Evolutionary conservation across 2,113 vertebrate genomes (phyloP), one percentile per base, ranked within the genome.

Genomic region (Calyptommatus sinebrachiatus): DNA sequence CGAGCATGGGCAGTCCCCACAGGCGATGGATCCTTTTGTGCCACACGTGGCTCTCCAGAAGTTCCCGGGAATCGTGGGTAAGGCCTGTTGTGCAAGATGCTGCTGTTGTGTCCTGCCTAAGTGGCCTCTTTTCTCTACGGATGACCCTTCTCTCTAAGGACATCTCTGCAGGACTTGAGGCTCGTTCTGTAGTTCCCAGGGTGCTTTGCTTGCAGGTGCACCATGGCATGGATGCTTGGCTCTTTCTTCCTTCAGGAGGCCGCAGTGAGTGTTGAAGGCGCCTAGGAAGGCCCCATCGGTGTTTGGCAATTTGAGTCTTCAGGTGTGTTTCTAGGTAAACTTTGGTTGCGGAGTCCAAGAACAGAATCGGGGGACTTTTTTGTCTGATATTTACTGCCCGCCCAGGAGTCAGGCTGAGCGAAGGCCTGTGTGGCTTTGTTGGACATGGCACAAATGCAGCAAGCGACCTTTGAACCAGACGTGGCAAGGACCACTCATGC

Each of bases 401-500:
- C 31, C n/a, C 14, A 0, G 2, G 41, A n/a, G 35, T n/a, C 26
- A 28, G 21, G n/a, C 41, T 9, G 3, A 12, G 8, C 22, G 5
- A 65, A 48, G 41, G 21, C 21, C 8, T 29, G 20, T 11, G 61
- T 28, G 41, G 74, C 22, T 28, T n/a, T 65, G 74, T 20, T 28
- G 26, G 41, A 26, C 63, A 28, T 7, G 74, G 29, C 65, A 26
- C 61, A 31, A 76, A 76, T 12, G 61, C 61, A 65, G 3, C 5
- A 7, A 76, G 21, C 12, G 76, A 78, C 26, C 18, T 78, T 50
- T 69, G 76, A 20, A 78, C 28, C 8, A 26, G 8, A 1, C 22
- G 57, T 8, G 76, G 76, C 29, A 78, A 46, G 4, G 65, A 65
- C 76, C 76, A 78, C 8, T 70, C 66, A 18, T 60, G 76, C 53